Evolutionary conservation across 2,888 invertebrate species (phyloP), one percentile per base, ranked within the genome.

Genomic region (Oscheius sp.): DNA sequence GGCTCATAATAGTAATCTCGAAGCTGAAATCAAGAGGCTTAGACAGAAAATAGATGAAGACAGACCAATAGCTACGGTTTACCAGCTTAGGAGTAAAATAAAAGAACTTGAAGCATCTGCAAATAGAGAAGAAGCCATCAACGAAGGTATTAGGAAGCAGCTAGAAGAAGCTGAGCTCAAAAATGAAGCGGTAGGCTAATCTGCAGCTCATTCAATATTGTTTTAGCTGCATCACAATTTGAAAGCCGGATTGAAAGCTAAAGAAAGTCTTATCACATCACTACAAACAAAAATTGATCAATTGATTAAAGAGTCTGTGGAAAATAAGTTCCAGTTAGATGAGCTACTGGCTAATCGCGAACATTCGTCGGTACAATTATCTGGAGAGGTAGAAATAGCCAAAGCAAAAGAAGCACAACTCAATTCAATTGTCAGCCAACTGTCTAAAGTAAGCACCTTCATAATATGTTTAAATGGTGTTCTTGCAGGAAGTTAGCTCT

Each of bases 261-360:
- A 62, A 36, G 62, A 62, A 47, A 32, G 28, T 2, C n/a, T 44
- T 12, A 47, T 45, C 9, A 14, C 26, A 9, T 4, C 30, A 2
- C 45, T 62, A 2, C 44, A 44, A 30, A 14, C 33, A 32, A 62
- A 62, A 47, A 17, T 62, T 20, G 62, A 62, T n/a, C 12, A 12
- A 1, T 6, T 49, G n/a, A 54, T 28, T 1, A 57, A 67, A 36
- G 59, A 67, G 59, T 5, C 57, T 12, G 67, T 41, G 24, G 59
- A 47, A 28, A 59, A 57, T 0, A 57, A 67, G 22, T 67, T 67
- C 38, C 45, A 59, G 12, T 44, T 64, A 36, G 64, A 64, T 30
- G 54, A 50, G 22, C 33, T 62, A 8, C 49, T 49, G 49, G 50
- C 50, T 17, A 51, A 64, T 20, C 12, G 41, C 2, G 64, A 64